phyloP scores from a whole-genome alignment of 2,888 invertebrate species.

The Coremacera marginata region DNA sequence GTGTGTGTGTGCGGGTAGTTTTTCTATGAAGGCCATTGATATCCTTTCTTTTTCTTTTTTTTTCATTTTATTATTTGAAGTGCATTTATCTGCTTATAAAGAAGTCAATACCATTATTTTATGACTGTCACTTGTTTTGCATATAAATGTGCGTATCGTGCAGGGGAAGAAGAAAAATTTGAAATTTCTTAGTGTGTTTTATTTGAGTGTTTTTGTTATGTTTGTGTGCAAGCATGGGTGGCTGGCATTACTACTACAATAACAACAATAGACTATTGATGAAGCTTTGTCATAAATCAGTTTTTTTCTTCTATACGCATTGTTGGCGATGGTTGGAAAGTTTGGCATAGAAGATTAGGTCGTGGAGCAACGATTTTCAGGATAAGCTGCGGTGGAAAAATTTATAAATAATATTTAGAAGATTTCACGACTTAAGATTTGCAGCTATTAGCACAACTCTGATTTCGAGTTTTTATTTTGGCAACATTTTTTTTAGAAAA shows the following conservation, averaged over 20 bases:
- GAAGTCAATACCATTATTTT: slow-evolving; percentile 38
- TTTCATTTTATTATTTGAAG: slow-evolving; percentile 9
- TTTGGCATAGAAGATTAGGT: not conserved
- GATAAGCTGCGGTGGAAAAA: not conserved
- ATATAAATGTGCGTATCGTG: slow-evolving; percentile 18
- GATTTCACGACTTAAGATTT: too few relatives aligned
- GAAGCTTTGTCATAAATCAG: slow-evolving; percentile 24
- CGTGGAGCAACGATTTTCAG: not conserved
- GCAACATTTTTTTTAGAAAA: too few relatives aligned
- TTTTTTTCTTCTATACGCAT: not conserved
- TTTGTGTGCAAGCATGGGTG: not conserved
- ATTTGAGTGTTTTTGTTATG: not conserved
- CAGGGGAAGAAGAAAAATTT: not conserved
- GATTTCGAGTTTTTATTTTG: too few relatives aligned
- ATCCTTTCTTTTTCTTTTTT: slow-evolving; percentile 13
- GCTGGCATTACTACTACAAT: not conserved
- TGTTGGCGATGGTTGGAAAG: not conserved
- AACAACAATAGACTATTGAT: slow-evolving; percentile 21
- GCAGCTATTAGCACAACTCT: too few relatives aligned
- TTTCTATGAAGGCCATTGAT: not conserved
- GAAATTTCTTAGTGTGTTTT: not conserved
- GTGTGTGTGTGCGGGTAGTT: not conserved
- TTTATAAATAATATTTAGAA: not conserved
- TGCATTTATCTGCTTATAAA: slow-evolving; percentile 36
- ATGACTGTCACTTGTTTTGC: slow-evolving; percentile 37